A percentile compares a stretch with the other conserved stretches of the same genome.
Conservation (phyloP, 2,113 vertebrate species). For the Oryzias melastigma region DNA sequence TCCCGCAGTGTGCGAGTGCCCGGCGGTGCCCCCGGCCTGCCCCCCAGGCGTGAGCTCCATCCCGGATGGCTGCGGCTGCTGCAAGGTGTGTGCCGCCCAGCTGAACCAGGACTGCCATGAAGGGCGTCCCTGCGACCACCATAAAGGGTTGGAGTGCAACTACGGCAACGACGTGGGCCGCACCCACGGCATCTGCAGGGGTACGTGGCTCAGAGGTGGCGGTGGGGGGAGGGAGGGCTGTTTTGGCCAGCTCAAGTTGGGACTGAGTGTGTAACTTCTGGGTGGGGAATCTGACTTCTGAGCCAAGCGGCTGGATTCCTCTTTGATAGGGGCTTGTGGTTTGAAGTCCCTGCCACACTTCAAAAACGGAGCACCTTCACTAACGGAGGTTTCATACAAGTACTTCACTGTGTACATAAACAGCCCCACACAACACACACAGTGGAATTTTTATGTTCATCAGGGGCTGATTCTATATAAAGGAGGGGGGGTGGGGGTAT, state of each 20-base stretch:
- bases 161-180: slow-evolving; percentile 78
- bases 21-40: slow-evolving; percentile 59
- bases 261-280: slow-evolving; percentile 64
- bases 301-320: slow-evolving; percentile 51
- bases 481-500: slow-evolving; percentile 54
- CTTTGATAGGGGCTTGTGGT: slow-evolving; percentile 66
- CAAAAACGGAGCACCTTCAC: slow-evolving; percentile 62
- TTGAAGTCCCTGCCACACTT: slow-evolving; percentile 53
- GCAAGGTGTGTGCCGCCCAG: slow-evolving; percentile 82
- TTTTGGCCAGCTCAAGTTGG: slow-evolving; percentile 24
- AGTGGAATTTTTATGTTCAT: slow-evolving; percentile 69
- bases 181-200: slow-evolving; percentile 81
- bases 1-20: slow-evolving; percentile 66
- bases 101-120: slow-evolving; percentile 81
- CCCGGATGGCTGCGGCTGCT: slow-evolving; percentile 79
- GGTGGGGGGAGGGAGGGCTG: background rate
- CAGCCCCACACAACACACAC: slow-evolving; percentile 47
- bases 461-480: slow-evolving; percentile 66
- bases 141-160: slow-evolving; percentile 83
- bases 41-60: slow-evolving; percentile 73
- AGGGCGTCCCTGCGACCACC: slow-evolving; percentile 79
- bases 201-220: slow-evolving; percentile 56
- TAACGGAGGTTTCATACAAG: slow-evolving; percentile 60
- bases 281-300: slow-evolving; percentile 45
- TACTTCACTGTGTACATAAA: slow-evolving; percentile 62